Percentiles rank a stretch among this genome's conserved stretches.
phyloP scores from a whole-genome alignment of 2,113 vertebrate genomes.

The Ariopsis seemanni region DNA sequence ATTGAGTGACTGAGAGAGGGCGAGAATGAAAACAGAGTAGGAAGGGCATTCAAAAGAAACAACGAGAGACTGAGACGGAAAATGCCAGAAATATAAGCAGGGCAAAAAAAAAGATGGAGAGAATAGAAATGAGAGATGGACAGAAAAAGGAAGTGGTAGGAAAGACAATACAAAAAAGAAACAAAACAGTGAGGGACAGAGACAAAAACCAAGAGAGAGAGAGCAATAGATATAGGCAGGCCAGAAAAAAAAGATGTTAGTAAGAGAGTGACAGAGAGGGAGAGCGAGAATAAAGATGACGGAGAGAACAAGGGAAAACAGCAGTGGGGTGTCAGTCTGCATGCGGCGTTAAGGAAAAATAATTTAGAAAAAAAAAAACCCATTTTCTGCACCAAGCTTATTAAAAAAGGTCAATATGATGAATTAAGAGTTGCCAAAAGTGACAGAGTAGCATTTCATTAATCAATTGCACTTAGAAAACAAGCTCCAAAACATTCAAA shows the following conservation, averaged over 20 bases:
- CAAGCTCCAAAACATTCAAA: constrained; percentile 59
- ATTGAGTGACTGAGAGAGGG: background rate
- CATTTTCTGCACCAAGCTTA: constrained; percentile 65
- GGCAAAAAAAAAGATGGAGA: background rate
- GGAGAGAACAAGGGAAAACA: constrained; percentile 35
- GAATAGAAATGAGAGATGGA: constrained; percentile 3
- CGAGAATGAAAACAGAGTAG: constrained; percentile 4
- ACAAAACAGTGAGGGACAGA: background rate
- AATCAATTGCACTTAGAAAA: constrained; percentile 65
- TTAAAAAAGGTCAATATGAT: constrained; percentile 74
- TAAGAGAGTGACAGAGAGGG: background rate
- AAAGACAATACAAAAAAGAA: background rate
- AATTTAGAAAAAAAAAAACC: constrained; percentile 65
- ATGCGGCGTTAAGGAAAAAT: constrained; percentile 56
- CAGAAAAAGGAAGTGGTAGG: background rate
- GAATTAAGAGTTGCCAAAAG: constrained; percentile 72
- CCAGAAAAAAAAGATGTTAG: background rate
- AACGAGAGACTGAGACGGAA: background rate
- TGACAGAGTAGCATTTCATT: constrained; percentile 58
- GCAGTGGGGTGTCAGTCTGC: constrained; percentile 50
- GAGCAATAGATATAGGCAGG: background rate
- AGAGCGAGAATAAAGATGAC: constrained; percentile 33
- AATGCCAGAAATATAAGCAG: constrained; percentile 12
- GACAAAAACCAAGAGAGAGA: background rate
- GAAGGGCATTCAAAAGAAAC: constrained; percentile 8